Percentiles rank a stretch among this genome's conserved stretches.
Evolutionary conservation across 2,888 invertebrate genomes (phyloP).

Genomic region (Meiosimyza platycephala): DNA sequence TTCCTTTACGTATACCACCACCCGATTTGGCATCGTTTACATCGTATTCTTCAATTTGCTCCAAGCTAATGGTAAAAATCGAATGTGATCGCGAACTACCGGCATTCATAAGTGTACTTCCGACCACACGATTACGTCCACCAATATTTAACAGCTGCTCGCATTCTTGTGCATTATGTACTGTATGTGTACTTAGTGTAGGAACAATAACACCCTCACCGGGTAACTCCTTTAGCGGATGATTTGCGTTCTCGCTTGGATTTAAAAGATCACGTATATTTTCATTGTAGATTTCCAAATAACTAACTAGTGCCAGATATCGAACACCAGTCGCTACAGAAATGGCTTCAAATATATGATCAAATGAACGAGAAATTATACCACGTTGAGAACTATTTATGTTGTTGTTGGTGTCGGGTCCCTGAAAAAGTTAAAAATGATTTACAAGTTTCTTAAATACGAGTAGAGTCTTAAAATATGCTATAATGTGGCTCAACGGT

Average conservation of each 20-base stretch:
- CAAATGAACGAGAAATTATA: conserved; percentile 83
- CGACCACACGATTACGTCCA: conserved; percentile 83
- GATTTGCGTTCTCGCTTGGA: conserved; percentile 69
- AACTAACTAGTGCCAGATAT: conserved; percentile 71
- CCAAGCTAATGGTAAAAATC: conserved; percentile 86
- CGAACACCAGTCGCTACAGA: conserved; percentile 78
- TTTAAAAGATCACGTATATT: conserved; percentile 89
- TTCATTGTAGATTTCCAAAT: conserved; percentile 93
- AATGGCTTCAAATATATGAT: conserved; percentile 89
- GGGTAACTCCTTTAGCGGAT: conserved; percentile 69
- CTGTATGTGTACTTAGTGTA: conserved; percentile 78
- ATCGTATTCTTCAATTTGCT: conserved; percentile 73
- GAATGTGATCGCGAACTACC: conserved; percentile 88
- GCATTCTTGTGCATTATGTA: conserved; percentile 83
- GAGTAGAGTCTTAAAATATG: too few relatives aligned
- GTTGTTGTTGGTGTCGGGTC: conserved; percentile 38
- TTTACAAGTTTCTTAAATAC: too few relatives aligned
- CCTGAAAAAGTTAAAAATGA: conserved; percentile 35
- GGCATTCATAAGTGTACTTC: conserved; percentile 90
- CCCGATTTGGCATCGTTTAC: conserved; percentile 39
- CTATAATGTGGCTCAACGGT: too few relatives aligned
- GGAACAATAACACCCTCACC: conserved; percentile 70
- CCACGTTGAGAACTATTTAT: conserved; percentile 64
- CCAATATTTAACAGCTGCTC: conserved; percentile 80
- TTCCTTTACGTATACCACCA: conserved; percentile 64